phyloP scores from a whole-genome alignment of 2,888 invertebrate species.

The Tortricodes alternella region DNA sequence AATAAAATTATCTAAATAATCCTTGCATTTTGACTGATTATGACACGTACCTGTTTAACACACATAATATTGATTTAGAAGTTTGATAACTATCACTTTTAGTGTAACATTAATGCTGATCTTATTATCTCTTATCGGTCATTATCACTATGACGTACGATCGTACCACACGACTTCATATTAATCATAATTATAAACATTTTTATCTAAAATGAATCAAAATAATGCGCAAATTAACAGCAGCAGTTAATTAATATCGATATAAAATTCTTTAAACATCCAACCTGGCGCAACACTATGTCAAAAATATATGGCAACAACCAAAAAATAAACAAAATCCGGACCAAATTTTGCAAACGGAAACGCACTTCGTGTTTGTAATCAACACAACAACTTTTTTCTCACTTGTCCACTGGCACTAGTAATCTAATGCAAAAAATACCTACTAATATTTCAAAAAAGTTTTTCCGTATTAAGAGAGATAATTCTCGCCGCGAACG shows the following conservation, averaged over 20 bases:
- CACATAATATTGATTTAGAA: too few species aligned
- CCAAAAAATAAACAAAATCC: slow-evolving; percentile 22
- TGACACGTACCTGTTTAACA: too few species aligned
- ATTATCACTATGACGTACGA: slow-evolving; percentile 2
- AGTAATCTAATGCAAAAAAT: neutral
- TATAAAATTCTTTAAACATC: neutral
- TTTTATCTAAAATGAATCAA: neutral
- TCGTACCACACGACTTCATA: neutral
- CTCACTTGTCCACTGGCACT: neutral
- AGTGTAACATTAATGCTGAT: slow-evolving; percentile 4
- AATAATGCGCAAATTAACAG: neutral
- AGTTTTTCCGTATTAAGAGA: slow-evolving; percentile 5
- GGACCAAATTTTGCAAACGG: slow-evolving; percentile 17
- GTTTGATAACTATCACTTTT: neutral
- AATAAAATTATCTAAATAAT: too few species aligned
- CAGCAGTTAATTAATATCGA: slow-evolving; percentile 4
- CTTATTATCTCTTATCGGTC: slow-evolving; percentile 8
- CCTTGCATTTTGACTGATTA: too few species aligned
- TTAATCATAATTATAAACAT: neutral
- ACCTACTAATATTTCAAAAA: slow-evolving; percentile 4
- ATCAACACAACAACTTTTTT: slow-evolving; percentile 5
- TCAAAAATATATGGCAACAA: slow-evolving; percentile 16
- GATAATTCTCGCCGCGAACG: slow-evolving; percentile 41
- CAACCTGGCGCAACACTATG: slow-evolving; percentile 9
- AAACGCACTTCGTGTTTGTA: slow-evolving; percentile 10